These are phyloP conservation scores for Sapayoa aenigma DNA, from an alignment of 2,113 vertebrate species.

Conservation along the genomic window DNA sequence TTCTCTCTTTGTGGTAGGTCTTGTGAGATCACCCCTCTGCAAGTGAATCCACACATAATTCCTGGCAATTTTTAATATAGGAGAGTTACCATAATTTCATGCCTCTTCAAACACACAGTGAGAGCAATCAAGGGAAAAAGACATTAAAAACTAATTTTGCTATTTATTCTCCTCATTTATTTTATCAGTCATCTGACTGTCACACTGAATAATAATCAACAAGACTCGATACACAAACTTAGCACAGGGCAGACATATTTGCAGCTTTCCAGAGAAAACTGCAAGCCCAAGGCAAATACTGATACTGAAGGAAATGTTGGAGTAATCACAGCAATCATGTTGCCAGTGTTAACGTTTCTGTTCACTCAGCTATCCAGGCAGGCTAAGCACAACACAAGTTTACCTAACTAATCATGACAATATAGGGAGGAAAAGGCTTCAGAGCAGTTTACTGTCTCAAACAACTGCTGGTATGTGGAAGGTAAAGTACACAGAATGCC, in stretches of 20 bases:
- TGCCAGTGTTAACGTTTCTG: conserved; percentile 8
- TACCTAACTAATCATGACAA: background rate
- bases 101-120: conserved; percentile 70
- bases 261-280: conserved; percentile 3
- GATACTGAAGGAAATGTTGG: background rate
- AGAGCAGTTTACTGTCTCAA: background rate
- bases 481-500: background rate
- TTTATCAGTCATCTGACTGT: conserved; percentile 72
- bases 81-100: conserved; percentile 66
- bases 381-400: background rate
- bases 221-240: conserved; percentile 56
- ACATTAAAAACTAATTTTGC: conserved; percentile 78
- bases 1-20: conserved; percentile 14
- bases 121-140: conserved; percentile 74
- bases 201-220: conserved; percentile 72
- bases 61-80: conserved; percentile 49
- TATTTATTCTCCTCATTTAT: conserved; percentile 77
- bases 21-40: conserved; percentile 40
- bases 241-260: conserved; percentile 33
- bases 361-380: background rate
- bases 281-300: conserved; percentile 14
- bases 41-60: conserved; percentile 15
- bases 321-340: conserved; percentile 45
- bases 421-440: background rate
- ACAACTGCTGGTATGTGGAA: background rate